A percentile compares a stretch with the other conserved stretches of the same genome.
These are phyloP conservation scores for Melanchra persicariae DNA, from an alignment of 2,888 invertebrate species.

Conservation along the genomic window DNA sequence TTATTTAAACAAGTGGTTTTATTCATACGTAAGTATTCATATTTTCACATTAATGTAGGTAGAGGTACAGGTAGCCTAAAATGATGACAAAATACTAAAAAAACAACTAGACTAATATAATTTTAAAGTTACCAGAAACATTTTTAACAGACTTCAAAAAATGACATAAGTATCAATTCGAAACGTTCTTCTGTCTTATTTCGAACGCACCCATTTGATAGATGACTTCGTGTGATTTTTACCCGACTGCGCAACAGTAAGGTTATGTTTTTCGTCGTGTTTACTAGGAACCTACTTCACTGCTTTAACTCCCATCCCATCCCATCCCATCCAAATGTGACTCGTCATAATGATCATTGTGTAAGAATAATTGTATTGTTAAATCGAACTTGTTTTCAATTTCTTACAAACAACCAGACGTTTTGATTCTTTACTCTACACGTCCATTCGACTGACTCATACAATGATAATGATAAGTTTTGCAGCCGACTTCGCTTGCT, in stretches of 20 bases:
- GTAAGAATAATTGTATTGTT: constrained; percentile 23
- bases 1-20: no score
- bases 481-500: constrained; percentile 2
- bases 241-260: background rate
- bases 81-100: no score
- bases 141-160: background rate
- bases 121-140: no score
- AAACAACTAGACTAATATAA: no score
- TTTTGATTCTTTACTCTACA: constrained; percentile 22
- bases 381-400: constrained; percentile 30
- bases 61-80: no score
- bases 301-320: background rate
- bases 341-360: constrained; percentile 10
- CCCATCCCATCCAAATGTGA: background rate
- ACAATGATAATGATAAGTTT: constrained; percentile 1
- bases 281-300: no score
- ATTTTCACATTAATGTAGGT: no score
- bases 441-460: constrained; percentile 17
- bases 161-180: no score
- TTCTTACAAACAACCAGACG: constrained; percentile 25
- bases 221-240: background rate
- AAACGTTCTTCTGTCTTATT: background rate
- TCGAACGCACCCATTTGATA: background rate
- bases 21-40: no score
- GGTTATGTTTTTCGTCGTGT: background rate